These are phyloP conservation scores for Dendrocopos noguchii DNA, from an alignment of 2,113 vertebrate genomes.

Conservation along the genomic window DNA sequence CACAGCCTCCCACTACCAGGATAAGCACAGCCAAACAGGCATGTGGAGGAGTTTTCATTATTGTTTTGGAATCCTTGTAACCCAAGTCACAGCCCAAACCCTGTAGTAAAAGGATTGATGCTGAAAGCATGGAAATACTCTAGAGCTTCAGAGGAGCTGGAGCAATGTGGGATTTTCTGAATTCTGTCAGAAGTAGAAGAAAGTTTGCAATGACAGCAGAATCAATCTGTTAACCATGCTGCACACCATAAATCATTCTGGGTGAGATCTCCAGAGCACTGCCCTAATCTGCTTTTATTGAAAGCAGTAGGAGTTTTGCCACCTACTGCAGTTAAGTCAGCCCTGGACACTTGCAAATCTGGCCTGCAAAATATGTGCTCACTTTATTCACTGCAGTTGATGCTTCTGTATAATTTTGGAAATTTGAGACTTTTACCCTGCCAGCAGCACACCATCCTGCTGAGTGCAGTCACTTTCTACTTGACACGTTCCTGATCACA, in stretches of 20 bases:
- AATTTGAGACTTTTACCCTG: background rate
- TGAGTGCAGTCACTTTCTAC: background rate
- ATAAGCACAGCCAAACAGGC: background rate
- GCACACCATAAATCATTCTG: background rate
- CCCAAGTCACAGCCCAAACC: background rate
- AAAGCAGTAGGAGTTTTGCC: conserved; percentile 36
- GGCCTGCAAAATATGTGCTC: background rate
- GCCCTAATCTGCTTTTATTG: background rate
- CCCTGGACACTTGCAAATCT: background rate
- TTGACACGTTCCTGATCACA: background rate
- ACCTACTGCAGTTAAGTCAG: conserved; percentile 34
- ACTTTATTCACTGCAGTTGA: background rate
- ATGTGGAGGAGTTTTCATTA: background rate
- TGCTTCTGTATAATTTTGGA: background rate
- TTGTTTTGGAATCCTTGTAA: background rate
- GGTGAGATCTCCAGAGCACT: conserved; percentile 20
- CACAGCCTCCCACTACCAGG: background rate
- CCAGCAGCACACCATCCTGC: background rate
- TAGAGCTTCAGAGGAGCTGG: background rate
- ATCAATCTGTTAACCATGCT: background rate
- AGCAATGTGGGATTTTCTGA: background rate
- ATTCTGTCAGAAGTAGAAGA: background rate
- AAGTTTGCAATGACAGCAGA: background rate
- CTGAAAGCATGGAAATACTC: background rate
- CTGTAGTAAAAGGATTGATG: background rate